These are phyloP conservation scores for Trichonephila inaurata DNA, from an alignment of 1,140 invertebrate genomes.

Conservation along the genomic window DNA sequence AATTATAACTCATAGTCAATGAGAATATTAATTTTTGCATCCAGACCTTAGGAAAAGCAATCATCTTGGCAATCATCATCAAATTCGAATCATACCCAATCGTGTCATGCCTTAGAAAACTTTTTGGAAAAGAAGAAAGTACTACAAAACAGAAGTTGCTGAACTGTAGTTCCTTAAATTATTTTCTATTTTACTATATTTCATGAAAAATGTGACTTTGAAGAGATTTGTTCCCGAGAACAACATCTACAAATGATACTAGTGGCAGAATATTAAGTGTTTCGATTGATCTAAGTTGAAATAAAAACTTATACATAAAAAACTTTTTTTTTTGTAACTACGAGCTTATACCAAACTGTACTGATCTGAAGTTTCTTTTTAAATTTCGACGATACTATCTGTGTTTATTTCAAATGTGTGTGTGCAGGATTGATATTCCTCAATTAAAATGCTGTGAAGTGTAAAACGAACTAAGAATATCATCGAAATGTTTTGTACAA, in stretches of 20 bases:
- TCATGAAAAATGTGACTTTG: neutral
- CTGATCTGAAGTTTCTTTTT: slow-evolving; percentile 40
- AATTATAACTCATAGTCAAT: neutral
- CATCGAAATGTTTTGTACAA: slow-evolving; percentile 70
- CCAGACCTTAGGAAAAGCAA: neutral
- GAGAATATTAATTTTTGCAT: neutral
- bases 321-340: slow-evolving; percentile 29
- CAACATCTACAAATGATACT: neutral
- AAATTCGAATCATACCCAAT: neutral
- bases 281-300: slow-evolving; percentile 9
- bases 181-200: slow-evolving; percentile 69
- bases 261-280: neutral
- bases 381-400: slow-evolving; percentile 32
- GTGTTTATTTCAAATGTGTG: slow-evolving; percentile 45
- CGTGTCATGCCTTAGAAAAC: slow-evolving; percentile 62
- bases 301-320: neutral
- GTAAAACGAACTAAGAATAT: slow-evolving; percentile 43
- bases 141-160: slow-evolving; percentile 53
- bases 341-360: slow-evolving; percentile 67
- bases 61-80: slow-evolving; percentile 60
- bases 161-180: slow-evolving; percentile 71
- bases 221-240: neutral
- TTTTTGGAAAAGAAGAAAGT: neutral
- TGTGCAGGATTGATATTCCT: neutral
- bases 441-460: neutral